These are phyloP conservation scores for Allacma fusca DNA, from an alignment of 2,888 invertebrate species.

Conservation along the genomic window DNA sequence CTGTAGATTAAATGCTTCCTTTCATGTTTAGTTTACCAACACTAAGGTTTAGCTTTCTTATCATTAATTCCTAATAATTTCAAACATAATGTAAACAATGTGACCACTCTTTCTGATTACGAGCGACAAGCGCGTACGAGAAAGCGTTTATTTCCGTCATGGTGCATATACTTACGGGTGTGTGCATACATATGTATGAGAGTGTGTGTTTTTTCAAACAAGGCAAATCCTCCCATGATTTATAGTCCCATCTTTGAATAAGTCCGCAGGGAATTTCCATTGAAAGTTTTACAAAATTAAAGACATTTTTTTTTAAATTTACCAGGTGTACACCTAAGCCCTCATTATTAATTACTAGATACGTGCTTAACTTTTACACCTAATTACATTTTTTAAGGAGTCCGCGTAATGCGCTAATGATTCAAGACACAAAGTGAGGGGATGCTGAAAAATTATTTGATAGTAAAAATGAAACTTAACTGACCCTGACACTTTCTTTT, in stretches of 20 bases:
- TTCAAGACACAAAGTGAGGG: too few species aligned
- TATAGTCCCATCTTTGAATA: background rate
- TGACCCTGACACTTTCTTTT: constrained; percentile 31
- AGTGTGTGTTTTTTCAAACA: background rate
- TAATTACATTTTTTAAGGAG: too few species aligned
- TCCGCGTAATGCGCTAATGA: too few species aligned
- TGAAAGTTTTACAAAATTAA: background rate
- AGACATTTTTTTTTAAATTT: too few species aligned
- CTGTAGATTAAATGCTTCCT: too few species aligned
- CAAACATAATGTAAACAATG: background rate
- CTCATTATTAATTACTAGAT: too few species aligned
- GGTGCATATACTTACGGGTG: background rate
- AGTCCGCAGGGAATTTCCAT: background rate
- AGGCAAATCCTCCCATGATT: background rate
- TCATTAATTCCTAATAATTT: constrained; percentile 12
- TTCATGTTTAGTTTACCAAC: too few species aligned
- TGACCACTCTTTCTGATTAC: constrained; percentile 3
- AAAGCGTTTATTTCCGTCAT: constrained; percentile 1
- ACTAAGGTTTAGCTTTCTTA: background rate
- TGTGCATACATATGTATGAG: too few species aligned
- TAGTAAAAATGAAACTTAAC: constrained; percentile 13
- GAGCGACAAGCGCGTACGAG: constrained; percentile 1
- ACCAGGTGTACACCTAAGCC: too few species aligned
- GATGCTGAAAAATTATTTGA: too few species aligned
- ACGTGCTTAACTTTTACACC: too few species aligned